Evolutionary conservation across 2,113 vertebrate species (phyloP), one percentile per base, ranked within the genome.

Genomic region (Myrmophylax atrothorax): DNA sequence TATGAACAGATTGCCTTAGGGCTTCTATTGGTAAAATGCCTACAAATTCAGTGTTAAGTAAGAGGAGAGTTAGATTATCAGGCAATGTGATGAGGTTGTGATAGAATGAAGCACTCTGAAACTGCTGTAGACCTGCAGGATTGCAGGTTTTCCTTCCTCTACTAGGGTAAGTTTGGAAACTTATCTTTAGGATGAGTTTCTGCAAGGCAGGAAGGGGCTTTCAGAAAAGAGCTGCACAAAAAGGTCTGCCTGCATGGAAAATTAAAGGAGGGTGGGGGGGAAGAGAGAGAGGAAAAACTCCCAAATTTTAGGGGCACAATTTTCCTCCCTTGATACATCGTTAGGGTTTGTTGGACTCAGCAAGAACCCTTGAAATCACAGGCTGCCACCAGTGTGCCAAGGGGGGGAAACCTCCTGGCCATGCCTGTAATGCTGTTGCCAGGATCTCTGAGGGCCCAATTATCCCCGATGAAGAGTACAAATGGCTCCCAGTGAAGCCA

Each of bases 21-120:
- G 55, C 75, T 55, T 90, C 60, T 22, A 2, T n/a, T 84, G 63
- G 53, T 76, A 89, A 97, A 96, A 82, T 67, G 59, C 62, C n/a
- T 95, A 62, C 88, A 91, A 96, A 79, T 42, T 93, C 90, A 76
- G 73, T 69, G 76, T 82, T 88, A 91, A 91, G 46, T 50, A 28
- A 80, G 26, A 92, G 50, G 14, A 60, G 31, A 89, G 68, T 35
- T 23, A 92, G 75, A 89, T 92, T 88, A 78, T 37, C 28, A 84
- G 67, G 42, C 42, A 87, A 50, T 55, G 66, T 26, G 17, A 87
- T 88, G 67, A 88, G 82, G 25, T 73, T 94, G 76, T 73, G 72
- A 60, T 6, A 70, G 87, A 82, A 93, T 38, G 62, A 93, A 94
- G 84, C 49, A 95, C 55, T 31, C 80, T 94, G 88, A 90, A 97